Evolutionary conservation across 2,888 invertebrate species (phyloP), one percentile per base, ranked within the genome.

Genomic region (Platyscelio sp.): DNA sequence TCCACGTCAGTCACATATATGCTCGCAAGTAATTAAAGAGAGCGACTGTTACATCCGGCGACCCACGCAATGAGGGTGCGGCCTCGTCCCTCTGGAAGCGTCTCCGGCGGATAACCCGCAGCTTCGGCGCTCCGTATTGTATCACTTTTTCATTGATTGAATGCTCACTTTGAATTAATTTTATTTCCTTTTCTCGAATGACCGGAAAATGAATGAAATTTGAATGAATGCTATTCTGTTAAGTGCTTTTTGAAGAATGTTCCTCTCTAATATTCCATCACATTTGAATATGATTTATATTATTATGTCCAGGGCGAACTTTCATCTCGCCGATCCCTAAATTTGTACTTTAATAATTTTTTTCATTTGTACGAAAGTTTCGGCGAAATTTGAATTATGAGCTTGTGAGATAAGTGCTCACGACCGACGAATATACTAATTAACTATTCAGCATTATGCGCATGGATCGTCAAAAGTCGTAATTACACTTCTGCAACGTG

Each of bases 21-120:
- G 87, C 88, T 87, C 87, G 88, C 91, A 92, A 92, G 93, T 93
- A 93, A 93, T 93, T 93, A 93, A 93, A 93, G 92, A 93, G 92
- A 93, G 93, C 92, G 93, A 92, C 92, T 92, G 93, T 93, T 92
- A 93, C 93, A 93, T 93, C 93, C 93, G 93, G 93, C 93, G 93
- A 93, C 93, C 93, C 93, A 93, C 93, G 93, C 93, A 91, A 91
- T 87, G 91, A 93, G 93, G 93, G 93, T 93, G 91, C 91, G 90
- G 91, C 88, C 83, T 83, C 81, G 85, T 86, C 83, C 80, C 81
- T 86, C 79, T 82, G 72, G 81, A 84, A 85, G 67, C 82, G 83
- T 87, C 84, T 86, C 85, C 77, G 85, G 72, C 72, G 82, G 79
- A 85, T 78, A 84, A 80, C 80, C 83, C 86, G 60, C 60, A 78